Evolutionary conservation across 2,888 invertebrate genomes (phyloP).

Genomic region (Camptogramma bilineatum): DNA sequence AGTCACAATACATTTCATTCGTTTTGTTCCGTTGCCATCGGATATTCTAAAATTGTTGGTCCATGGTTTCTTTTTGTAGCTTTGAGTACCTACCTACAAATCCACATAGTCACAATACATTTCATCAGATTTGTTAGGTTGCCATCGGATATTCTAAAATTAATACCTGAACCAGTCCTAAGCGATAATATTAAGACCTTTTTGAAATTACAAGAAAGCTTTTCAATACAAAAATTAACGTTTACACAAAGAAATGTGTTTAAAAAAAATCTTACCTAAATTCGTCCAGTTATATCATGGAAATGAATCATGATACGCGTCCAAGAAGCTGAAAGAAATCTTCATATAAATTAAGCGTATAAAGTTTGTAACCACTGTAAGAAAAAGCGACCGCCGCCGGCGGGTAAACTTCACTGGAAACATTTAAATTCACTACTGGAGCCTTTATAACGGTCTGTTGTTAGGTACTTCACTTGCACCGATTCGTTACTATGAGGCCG

Average conservation of each 20-base stretch:
- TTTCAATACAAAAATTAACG: too few relatives aligned
- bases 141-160: too few relatives aligned
- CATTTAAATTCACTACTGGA: conserved; percentile 61
- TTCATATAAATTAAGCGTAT: conserved; percentile 75
- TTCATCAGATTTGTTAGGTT: too few relatives aligned
- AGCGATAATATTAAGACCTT: too few relatives aligned
- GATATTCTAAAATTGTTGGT: neutral
- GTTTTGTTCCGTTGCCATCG: too few relatives aligned
- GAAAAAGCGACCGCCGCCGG: conserved; percentile 51
- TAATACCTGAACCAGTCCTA: neutral
- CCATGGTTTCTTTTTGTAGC: too few relatives aligned
- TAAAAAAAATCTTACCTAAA: conserved; percentile 2
- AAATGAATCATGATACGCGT: conserved; percentile 34
- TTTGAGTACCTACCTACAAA: too few relatives aligned
- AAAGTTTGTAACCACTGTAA: conserved; percentile 62
- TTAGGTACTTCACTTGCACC: conserved; percentile 46
- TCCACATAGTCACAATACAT: too few relatives aligned
- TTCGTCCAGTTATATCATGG: conserved; percentile 17
- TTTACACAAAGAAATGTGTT: neutral
- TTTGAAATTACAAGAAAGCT: too few relatives aligned
- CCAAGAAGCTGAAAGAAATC: conserved; percentile 59
- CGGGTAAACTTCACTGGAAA: conserved; percentile 59
- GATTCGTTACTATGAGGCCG: conserved; percentile 42
- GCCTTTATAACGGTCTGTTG: conserved; percentile 52
- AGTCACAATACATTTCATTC: too few relatives aligned